phyloP scores from a whole-genome alignment of 2,113 vertebrate species.

The Leucosticte australis region DNA sequence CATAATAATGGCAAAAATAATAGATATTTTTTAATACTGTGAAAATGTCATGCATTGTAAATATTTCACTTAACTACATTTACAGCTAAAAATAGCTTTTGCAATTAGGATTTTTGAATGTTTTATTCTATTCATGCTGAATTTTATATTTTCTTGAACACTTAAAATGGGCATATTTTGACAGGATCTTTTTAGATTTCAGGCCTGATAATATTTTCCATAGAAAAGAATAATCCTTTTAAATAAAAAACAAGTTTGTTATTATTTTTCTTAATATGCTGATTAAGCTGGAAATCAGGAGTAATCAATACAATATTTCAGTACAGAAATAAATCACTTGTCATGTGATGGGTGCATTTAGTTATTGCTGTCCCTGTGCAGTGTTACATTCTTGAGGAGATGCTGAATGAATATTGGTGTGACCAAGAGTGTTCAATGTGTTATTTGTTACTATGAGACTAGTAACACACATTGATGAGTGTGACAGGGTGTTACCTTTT shows the following conservation, averaged over 20 bases:
- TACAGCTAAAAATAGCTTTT: not conserved
- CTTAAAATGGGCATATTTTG: not conserved
- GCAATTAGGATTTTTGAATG: not conserved
- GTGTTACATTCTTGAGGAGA: not conserved
- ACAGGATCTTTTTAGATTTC: not conserved
- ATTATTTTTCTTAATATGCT: not conserved
- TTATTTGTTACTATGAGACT: not conserved
- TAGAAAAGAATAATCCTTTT: not conserved
- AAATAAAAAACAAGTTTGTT: not conserved
- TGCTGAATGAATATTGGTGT: not conserved
- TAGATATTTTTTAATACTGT: not conserved
- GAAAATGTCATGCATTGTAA: not conserved
- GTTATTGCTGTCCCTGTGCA: not conserved
- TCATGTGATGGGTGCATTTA: not conserved
- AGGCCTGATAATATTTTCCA: not conserved
- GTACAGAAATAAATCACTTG: not conserved
- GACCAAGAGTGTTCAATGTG: not conserved
- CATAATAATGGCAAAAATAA: not conserved
- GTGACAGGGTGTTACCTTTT: not conserved
- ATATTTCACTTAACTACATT: not conserved
- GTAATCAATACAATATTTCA: not conserved
- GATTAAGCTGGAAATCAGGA: not conserved
- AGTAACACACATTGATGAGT: not conserved
- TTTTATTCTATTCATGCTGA: not conserved
- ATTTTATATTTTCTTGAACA: not conserved